phyloP scores from a whole-genome alignment of 2,797 vertebrate genomes.

The Malacoraja senta region DNA sequence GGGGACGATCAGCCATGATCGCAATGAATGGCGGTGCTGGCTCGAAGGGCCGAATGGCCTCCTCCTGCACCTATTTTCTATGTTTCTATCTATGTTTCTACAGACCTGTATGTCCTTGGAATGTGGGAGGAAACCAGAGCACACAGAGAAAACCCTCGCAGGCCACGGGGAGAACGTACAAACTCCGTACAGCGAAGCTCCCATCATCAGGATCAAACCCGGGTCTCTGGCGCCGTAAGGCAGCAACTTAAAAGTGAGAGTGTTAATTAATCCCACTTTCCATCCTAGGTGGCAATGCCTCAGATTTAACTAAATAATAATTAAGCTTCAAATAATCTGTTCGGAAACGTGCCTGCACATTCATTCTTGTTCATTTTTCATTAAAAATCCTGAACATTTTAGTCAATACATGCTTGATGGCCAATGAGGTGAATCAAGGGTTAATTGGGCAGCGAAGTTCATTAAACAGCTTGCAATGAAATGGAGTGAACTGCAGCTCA shows the following conservation, averaged over 20 bases:
- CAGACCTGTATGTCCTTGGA: no score
- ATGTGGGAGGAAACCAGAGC: no score
- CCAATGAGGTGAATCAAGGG: neutral
- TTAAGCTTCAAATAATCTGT: neutral
- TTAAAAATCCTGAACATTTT: neutral
- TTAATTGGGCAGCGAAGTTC: neutral
- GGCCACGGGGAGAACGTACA: no score
- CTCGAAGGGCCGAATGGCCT: no score
- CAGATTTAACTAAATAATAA: neutral
- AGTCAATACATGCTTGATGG: neutral
- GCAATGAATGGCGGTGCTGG: no score
- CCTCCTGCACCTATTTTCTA: no score
- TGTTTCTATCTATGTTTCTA: no score
- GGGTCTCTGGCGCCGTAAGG: no score
- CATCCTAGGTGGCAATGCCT: neutral
- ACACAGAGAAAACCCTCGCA: no score
- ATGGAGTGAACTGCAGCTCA: neutral
- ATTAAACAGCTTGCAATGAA: constrained; percentile 28
- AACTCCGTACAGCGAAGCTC: no score
- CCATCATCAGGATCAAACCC: no score
- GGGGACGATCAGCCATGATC: no score
- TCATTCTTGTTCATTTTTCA: neutral
- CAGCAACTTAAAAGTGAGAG: neutral
- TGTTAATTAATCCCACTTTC: neutral
- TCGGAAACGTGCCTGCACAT: neutral